These are phyloP conservation scores for Malurus cyaneus DNA, from an alignment of 2,113 vertebrate genomes.

Conservation along the genomic window DNA sequence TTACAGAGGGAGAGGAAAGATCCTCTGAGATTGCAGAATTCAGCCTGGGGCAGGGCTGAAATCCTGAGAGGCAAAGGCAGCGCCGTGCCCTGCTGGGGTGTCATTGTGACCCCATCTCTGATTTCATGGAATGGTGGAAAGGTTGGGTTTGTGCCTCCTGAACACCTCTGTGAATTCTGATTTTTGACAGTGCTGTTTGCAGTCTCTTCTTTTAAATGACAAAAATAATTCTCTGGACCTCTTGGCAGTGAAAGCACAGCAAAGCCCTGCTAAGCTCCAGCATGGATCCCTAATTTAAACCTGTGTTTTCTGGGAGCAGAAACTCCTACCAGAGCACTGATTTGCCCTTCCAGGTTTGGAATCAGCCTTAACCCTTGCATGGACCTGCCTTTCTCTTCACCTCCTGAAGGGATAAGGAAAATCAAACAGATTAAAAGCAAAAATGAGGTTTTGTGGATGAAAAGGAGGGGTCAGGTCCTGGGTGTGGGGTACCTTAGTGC, in stretches of 20 bases:
- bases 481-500: neutral
- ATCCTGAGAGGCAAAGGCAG: accelerated
- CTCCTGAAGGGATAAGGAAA: neutral
- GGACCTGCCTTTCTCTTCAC: neutral
- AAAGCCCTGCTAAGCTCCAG: neutral
- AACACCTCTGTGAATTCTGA: neutral
- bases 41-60: accelerated
- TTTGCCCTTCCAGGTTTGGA: neutral
- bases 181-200: neutral
- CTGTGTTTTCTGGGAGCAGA: neutral
- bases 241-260: neutral
- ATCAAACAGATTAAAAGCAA: neutral
- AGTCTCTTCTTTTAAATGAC: neutral
- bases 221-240: neutral
- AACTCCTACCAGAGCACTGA: neutral
- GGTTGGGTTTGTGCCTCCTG: accelerated
- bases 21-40: accelerated
- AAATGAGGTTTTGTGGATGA: neutral
- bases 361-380: neutral
- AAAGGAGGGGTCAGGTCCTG: neutral
- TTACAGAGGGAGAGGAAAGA: no score
- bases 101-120: accelerated
- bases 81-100: accelerated
- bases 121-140: accelerated
- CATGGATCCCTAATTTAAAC: neutral